Percentiles rank a stretch among this genome's conserved stretches.
Conservation (phyloP, 2,797 vertebrate species). For the Ctenochaetus hawaiiensis region DNA sequence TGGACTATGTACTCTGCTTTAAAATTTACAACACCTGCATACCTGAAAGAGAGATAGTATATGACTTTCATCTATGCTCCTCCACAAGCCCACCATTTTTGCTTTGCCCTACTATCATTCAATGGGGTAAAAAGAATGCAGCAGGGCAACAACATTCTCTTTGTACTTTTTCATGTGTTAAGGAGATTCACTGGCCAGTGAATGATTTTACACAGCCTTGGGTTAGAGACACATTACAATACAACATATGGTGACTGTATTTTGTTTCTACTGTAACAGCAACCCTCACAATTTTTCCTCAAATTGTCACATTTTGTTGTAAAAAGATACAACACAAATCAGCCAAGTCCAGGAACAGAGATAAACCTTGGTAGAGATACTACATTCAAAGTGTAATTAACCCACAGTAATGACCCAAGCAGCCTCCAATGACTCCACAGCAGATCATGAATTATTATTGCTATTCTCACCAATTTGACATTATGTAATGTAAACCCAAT, state of each 20-base stretch:
- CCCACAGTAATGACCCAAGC: neutral
- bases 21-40: slow-evolving; percentile 29
- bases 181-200: neutral
- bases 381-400: neutral
- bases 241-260: neutral
- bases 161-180: slow-evolving; percentile 1
- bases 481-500: neutral
- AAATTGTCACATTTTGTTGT: slow-evolving; percentile 10
- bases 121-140: slow-evolving; percentile 12
- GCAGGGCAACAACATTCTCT: slow-evolving; percentile 15
- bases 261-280: neutral
- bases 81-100: slow-evolving; percentile 20
- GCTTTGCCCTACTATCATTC: slow-evolving; percentile 7
- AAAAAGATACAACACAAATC: neutral
- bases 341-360: neutral
- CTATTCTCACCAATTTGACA: too few relatives aligned
- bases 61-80: slow-evolving; percentile 15
- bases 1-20: neutral
- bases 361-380: neutral
- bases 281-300: neutral
- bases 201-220: neutral
- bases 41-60: slow-evolving; percentile 27
- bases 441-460: too few relatives aligned
- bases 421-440: neutral
- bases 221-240: neutral